Base-by-base conservation (phyloP, 1,140 invertebrate species). In the Phocides pigmalion region DNA sequence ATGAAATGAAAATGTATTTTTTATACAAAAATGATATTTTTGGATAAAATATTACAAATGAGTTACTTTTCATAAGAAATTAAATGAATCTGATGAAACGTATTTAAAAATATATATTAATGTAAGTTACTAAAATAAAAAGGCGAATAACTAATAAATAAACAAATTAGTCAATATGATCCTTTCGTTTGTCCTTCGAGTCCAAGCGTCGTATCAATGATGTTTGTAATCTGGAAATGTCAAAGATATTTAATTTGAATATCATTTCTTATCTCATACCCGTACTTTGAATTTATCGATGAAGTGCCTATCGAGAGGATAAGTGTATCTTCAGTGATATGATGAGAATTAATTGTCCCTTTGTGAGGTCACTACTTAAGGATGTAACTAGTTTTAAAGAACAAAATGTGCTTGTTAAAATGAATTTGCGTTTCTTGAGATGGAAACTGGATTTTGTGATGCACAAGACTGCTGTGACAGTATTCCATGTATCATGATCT, bases 231-330 rank as follows among this genome's bases (percentile, higher is more conserved):
- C 87, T 90, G 73, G 67, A 81, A 88, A 90, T 88, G 84, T 89
- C 86, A 88, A 88, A 83, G 85, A 79, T 83, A 90, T 90, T 90
- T 84, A 87, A 87, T 90, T 90, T 89, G 84, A 87, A 90, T 89
- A 89, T 89, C 84, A 79, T 75, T 53, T 79, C 68, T 85, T 89
- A 90, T 89, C 86, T 87, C 56, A 74, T 50, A 73, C 69, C 72
- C 68, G 81, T 85, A 83, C 75, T 82, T 84, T 80, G 78, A 77
- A 79, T 75, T 84, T 87, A 87, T 87, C 84, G 80, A 82, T 90
- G 75, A 84, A 81, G 77, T 80, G 75, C 79, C 76, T 84, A 82
- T 78, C 66, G 65, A 50, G 68, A 68, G 75, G 75, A 81, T 81
- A 78, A 76, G 37, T 68, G 67, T 71, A 72, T 72, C 53, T 44